Conservation (phyloP, 92 coral and sea anemone species). For the Epizoanthus stellaris region DNA sequence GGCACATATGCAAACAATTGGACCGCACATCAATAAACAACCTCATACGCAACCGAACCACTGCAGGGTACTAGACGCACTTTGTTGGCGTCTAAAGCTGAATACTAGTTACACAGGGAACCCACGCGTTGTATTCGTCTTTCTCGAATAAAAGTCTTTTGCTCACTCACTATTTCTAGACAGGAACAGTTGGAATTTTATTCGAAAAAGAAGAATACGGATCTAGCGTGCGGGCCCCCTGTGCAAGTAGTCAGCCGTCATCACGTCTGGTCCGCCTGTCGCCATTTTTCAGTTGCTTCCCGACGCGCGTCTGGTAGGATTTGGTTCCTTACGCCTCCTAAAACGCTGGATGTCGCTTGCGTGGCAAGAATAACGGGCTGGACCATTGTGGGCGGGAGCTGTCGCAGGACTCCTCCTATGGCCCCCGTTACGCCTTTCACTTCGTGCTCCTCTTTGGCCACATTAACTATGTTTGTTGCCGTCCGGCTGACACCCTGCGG, state of each 20-base stretch:
- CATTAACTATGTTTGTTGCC: constrained; percentile 91
- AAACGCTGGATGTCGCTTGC: constrained; percentile 96
- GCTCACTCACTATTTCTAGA: too few species aligned
- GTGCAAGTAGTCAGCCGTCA: not conserved
- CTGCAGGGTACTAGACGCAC: too few species aligned
- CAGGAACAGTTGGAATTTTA: too few species aligned
- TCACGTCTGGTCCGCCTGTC: constrained; percentile 51
- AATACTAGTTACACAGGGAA: too few species aligned
- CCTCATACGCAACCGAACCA: too few species aligned
- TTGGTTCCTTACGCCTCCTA: constrained; percentile 99
- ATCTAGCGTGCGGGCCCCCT: too few species aligned
- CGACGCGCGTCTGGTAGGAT: constrained; percentile 96
- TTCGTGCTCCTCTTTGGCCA: constrained; percentile 98
- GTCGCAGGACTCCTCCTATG: constrained; percentile 96
- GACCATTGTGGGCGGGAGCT: constrained; percentile 96
- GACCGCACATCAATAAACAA: too few species aligned
- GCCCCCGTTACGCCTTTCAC: constrained; percentile 98
- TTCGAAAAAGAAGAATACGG: too few species aligned
- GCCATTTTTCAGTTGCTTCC: constrained; percentile 98
- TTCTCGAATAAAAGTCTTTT: too few species aligned
- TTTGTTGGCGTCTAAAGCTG: too few species aligned
- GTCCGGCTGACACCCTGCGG: constrained; percentile 93
- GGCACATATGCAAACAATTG: too few species aligned
- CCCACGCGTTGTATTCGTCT: too few species aligned
- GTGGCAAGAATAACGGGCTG: constrained; percentile 98